Conservation (phyloP, 2,888 invertebrate species). For the Zygothrica quintamaculata region DNA sequence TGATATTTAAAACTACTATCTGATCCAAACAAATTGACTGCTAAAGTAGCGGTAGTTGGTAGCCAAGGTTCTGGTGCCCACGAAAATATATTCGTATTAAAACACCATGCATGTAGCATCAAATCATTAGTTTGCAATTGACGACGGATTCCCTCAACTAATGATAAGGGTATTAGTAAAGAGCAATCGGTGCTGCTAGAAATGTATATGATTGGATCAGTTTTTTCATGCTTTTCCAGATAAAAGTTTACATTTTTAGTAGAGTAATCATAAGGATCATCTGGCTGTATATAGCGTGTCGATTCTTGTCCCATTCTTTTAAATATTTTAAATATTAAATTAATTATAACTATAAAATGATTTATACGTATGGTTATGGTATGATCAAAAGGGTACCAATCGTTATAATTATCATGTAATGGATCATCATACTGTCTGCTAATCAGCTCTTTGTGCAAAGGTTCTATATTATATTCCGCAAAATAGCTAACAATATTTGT, state of each 20-base stretch:
- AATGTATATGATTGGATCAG: not conserved
- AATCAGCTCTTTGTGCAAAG: not conserved
- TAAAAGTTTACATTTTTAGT: not conserved
- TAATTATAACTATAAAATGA: not conserved
- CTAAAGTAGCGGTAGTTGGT: slow-evolving; percentile 19
- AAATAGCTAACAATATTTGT: slow-evolving; percentile 21
- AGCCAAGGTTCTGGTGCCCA: slow-evolving; percentile 31
- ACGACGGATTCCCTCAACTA: not conserved
- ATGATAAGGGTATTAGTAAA: not conserved
- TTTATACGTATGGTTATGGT: slow-evolving; percentile 5
- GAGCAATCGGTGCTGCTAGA: slow-evolving; percentile 5
- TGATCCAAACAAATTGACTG: slow-evolving; percentile 12
- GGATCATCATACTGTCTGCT: not conserved
- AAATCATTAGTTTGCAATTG: slow-evolving; percentile 3
- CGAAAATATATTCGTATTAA: slow-evolving; percentile 32
- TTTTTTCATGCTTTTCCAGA: slow-evolving; percentile 8
- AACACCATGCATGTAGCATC: slow-evolving; percentile 32
- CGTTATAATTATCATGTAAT: not conserved
- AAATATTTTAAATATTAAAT: slow-evolving; percentile 8
- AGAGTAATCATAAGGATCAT: slow-evolving; percentile 14
- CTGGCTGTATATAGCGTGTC: slow-evolving; percentile 9
- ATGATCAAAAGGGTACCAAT: slow-evolving; percentile 33
- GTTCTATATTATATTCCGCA: not conserved
- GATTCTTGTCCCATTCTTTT: slow-evolving; percentile 12
- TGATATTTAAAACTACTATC: not conserved